These are phyloP conservation scores for Corbicula japonica DNA, from an alignment of 2,888 invertebrate species.

Conservation along the genomic window DNA sequence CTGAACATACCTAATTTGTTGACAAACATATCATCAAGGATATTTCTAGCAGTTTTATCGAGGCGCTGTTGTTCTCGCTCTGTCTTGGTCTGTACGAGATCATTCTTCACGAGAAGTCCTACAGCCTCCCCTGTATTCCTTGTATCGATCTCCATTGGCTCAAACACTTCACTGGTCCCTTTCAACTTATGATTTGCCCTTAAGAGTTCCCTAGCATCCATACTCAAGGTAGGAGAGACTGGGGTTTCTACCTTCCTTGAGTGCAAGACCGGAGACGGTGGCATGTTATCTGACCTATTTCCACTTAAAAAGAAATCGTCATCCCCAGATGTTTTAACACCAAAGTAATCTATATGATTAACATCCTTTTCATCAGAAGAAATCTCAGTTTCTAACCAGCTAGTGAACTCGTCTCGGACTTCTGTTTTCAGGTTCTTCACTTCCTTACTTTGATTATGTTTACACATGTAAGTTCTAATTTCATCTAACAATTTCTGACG, in stretches of 20 bases:
- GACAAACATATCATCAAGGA: not conserved
- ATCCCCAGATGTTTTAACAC: not conserved
- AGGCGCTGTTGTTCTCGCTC: conserved; percentile 6
- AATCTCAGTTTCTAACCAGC: not conserved
- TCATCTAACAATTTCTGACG: not conserved
- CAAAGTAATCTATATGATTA: conserved; percentile 1
- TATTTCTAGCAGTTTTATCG: not conserved
- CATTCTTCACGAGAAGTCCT: conserved; percentile 43
- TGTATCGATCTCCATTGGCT: conserved; percentile 49
- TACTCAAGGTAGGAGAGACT: conserved; percentile 21
- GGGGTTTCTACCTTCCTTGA: not conserved
- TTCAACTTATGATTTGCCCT: conserved; percentile 25
- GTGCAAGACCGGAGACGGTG: not conserved
- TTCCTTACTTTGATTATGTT: not conserved
- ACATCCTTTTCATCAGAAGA: not conserved
- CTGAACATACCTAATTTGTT: conserved; percentile 13
- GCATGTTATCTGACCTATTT: not conserved
- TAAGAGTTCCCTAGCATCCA: conserved; percentile 21
- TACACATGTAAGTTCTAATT: conserved; percentile 12
- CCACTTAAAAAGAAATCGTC: conserved; percentile 1
- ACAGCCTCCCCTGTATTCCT: conserved; percentile 29
- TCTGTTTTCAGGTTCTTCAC: not conserved
- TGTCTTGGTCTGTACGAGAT: conserved; percentile 17
- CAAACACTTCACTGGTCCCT: conserved; percentile 9
- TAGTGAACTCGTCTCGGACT: conserved; percentile 6